phyloP scores from a whole-genome alignment of 2,888 invertebrate genomes.

The Operophtera brumata region DNA sequence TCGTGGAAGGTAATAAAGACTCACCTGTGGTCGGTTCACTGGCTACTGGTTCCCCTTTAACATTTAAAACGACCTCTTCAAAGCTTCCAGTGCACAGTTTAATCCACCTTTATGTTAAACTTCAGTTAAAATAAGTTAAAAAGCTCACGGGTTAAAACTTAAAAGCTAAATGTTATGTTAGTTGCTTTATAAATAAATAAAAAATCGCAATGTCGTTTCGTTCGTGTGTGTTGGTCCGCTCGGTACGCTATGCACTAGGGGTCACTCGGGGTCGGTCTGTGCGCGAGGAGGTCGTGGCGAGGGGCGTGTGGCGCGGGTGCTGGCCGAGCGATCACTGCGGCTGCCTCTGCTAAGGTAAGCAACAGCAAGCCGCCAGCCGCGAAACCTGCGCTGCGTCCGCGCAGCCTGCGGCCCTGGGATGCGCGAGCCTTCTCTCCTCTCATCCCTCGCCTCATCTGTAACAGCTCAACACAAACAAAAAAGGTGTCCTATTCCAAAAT shows the following conservation, averaged over 20 bases:
- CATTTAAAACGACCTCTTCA: conserved; percentile 44
- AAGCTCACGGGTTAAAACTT: conserved; percentile 61
- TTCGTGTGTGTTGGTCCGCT: conserved; percentile 62
- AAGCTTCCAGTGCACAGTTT: conserved; percentile 53
- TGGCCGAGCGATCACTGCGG: conserved; percentile 69
- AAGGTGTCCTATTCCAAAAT: no score
- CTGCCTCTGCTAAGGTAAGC: conserved; percentile 6
- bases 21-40: conserved; percentile 57
- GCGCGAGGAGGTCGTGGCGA: conserved; percentile 38
- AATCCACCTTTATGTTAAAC: conserved; percentile 57
- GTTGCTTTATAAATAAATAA: conserved; percentile 35
- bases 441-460: conserved; percentile 46
- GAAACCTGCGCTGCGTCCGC: conserved; percentile 32
- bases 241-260: conserved; percentile 67
- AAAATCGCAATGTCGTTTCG: conserved; percentile 66
- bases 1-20: conserved; percentile 28
- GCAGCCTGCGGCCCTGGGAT: conserved; percentile 21
- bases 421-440: conserved; percentile 18
- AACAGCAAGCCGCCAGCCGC: conserved; percentile 10
- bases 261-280: conserved; percentile 69
- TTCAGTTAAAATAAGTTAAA: conserved; percentile 36
- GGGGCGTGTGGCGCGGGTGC: conserved; percentile 54
- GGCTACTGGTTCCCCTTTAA: conserved; percentile 44
- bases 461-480: no score
- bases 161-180: conserved; percentile 58